Base-by-base conservation (phyloP, 2,113 vertebrate genomes). In the Oryzias javanicus region DNA sequence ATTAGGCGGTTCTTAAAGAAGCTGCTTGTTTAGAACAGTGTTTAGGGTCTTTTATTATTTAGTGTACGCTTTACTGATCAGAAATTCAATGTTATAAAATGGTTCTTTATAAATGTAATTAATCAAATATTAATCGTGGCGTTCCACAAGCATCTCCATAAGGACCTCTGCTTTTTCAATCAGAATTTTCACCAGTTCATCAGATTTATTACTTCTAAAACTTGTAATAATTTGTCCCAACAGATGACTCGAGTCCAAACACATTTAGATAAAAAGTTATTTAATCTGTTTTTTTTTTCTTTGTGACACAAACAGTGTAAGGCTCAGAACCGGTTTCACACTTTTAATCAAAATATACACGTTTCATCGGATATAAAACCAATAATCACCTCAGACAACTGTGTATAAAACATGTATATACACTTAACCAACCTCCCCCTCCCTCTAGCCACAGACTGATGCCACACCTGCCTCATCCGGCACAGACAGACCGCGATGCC, bases 281-380 rank as follows among this genome's bases (percentile, higher is more conserved):
- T 87, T 88, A 86, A 79, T 84, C 55, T 55, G 42, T 61, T 79
- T 83, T 29, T 63, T 48, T 51, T 59, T 50, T 62, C 49, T 83
- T 51, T 79, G 59, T 73, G 76, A 82, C 85, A 83, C 79, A 68
- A 60, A 83, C 73, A 80, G 67, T 71, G 12, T 74, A 75, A 74
- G 78, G 86, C 78, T 88, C 86, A 89, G 69, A 82, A 85, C 74
- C 44, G 64, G 42, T 76, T 45, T 74, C 79, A 75, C 77, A 78
- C 69, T 70, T 65, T 35, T 72, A 73, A 82, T 89, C 89, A 90
- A 91, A 91, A 91, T 89, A 89, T 85, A 89, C 84, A 88, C 67
- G 82, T 78, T 79, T 83, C 65, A 89, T 86, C 67, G 70, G 66
- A 84, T 89, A 89, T 49, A 84, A 92, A 90, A 88, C 74, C 67